A percentile compares a stretch with the other conserved stretches of the same genome.
These are phyloP conservation scores for Ctenopoma kingsleyae DNA, from an alignment of 2,797 vertebrate species.

Conservation along the genomic window DNA sequence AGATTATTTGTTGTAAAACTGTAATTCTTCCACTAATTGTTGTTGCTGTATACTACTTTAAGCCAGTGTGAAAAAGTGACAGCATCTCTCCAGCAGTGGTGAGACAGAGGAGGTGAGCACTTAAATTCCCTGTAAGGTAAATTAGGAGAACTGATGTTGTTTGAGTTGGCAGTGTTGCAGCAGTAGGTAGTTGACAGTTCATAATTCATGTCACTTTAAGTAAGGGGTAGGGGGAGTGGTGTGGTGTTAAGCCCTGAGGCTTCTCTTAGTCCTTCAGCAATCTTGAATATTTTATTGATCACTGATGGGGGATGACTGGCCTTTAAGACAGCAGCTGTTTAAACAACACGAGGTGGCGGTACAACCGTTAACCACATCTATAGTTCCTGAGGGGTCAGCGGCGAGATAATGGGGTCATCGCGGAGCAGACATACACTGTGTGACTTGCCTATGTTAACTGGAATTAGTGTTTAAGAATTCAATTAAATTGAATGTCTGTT, in stretches of 20 bases:
- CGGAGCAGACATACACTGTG: not conserved
- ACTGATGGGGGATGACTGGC: constrained; percentile 26
- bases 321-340: constrained; percentile 56
- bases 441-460: not conserved
- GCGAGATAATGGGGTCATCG: not conserved
- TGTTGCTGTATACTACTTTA: not conserved
- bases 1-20: not conserved
- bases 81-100: not conserved
- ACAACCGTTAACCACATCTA: constrained; percentile 42
- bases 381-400: constrained; percentile 38
- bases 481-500: not conserved
- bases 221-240: not conserved
- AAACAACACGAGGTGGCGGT: constrained; percentile 19
- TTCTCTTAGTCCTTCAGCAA: constrained; percentile 11
- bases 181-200: constrained; percentile 12
- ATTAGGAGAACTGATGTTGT: not conserved
- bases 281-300: constrained; percentile 60
- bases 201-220: not conserved
- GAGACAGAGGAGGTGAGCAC: constrained; percentile 7
- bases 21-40: not conserved
- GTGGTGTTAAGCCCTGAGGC: constrained; percentile 10
- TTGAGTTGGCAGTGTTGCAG: not conserved
- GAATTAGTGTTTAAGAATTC: constrained; percentile 11
- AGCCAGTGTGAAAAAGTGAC: constrained; percentile 1
- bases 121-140: not conserved